Evolutionary conservation across 2,888 invertebrate genomes (phyloP), one percentile per base, ranked within the genome.

Genomic region (Phalera bucephala): DNA sequence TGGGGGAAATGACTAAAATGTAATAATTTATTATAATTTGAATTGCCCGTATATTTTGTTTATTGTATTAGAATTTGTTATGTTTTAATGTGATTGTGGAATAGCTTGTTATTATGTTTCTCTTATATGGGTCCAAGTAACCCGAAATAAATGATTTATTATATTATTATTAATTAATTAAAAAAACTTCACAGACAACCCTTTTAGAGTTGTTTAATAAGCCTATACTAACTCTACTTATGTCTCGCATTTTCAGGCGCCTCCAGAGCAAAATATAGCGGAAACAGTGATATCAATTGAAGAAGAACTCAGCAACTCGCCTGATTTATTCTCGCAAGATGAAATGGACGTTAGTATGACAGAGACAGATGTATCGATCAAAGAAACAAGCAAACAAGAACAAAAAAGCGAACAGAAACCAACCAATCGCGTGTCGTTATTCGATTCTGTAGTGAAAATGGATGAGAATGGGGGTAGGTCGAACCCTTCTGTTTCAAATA

Each of bases 281-380:
- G 51, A 47, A 3, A 26, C 37, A 6, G 22, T 40, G 12, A 10
- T 47, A 7, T 12, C 38, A 2, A 34, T 44, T 0, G 58, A 54
- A 35, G 11, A 45, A 45, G 50, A 45, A 7, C 11, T 30, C 5
- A 43, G 22, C 9, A 38, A 61, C 22, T 82, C 81, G 0, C 83
- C 85, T 0, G 83, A 85, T 21, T 37, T 85, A 23, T 85, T 85
- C 48, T 69, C 74, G 7, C 71, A 73, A 56, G 74, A 74, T 0
- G 76, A 80, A 4, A 46, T 59, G 25, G 64, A 71, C 0, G 42
- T 64, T 14, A 50, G 40, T n/a, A 36, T 64, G 7, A 34, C 49
- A 7, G 59, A 68, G 42, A 44, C 47, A 9, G 8, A 6, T 3
- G 7, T n/a, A n/a, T n/a, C 31, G 15, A 11, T 9, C n/a, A 31